phyloP scores from a whole-genome alignment of 64 coral and sea anemone species.

The Montipora foliosa region DNA sequence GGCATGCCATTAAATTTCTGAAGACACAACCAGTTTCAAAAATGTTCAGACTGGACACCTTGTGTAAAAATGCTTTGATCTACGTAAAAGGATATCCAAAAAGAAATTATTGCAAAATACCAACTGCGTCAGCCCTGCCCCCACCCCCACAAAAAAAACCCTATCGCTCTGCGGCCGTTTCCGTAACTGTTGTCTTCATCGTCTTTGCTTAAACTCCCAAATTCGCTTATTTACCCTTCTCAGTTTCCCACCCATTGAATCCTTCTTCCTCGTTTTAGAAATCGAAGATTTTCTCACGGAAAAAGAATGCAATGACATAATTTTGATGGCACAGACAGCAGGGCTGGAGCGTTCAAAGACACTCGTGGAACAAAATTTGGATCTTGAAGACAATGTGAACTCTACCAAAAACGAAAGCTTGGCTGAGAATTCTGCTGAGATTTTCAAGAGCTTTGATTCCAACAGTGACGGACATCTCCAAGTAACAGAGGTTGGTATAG shows the following conservation, averaged over 20 bases:
- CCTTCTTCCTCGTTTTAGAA: slow-evolving; percentile 18
- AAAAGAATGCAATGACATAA: slow-evolving; percentile 73
- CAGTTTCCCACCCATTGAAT: neutral
- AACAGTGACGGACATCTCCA: neutral
- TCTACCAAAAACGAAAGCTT: neutral
- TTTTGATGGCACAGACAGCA: slow-evolving; percentile 64
- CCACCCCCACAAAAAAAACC: too few relatives aligned
- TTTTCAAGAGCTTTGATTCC: neutral
- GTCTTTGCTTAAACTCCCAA: too few relatives aligned
- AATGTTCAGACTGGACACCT: too few relatives aligned
- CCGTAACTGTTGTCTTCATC: too few relatives aligned
- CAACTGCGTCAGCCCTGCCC: too few relatives aligned
- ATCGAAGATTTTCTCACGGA: slow-evolving; percentile 66
- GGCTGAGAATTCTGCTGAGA: neutral
- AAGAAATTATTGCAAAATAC: too few relatives aligned
- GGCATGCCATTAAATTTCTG: too few relatives aligned
- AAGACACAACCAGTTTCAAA: too few relatives aligned
- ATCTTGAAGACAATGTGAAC: neutral
- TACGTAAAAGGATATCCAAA: too few relatives aligned
- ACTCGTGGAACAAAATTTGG: neutral
- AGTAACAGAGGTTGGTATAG: neutral
- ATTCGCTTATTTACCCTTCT: neutral
- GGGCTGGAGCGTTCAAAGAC: slow-evolving; percentile 50
- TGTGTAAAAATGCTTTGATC: too few relatives aligned
- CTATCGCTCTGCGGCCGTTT: too few relatives aligned